Conservation (phyloP, 2,888 invertebrate species). For the Leucophenga maculata region DNA sequence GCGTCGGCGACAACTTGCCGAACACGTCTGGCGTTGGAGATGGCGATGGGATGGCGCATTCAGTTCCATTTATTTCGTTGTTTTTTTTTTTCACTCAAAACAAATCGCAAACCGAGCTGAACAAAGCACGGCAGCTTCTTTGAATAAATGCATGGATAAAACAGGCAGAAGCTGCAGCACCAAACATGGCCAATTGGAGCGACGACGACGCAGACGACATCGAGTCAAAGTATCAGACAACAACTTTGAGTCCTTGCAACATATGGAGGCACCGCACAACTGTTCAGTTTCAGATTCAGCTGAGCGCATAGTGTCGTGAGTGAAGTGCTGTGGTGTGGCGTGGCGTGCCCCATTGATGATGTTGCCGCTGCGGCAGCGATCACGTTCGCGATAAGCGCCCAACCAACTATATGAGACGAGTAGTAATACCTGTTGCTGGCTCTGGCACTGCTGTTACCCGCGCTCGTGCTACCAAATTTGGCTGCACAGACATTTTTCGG, state of each 20-base stretch:
- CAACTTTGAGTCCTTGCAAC: not conserved
- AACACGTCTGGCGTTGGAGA: slow-evolving; percentile 24
- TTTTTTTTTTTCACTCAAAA: not conserved
- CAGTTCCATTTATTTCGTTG: not conserved
- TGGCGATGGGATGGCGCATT: slow-evolving; percentile 6
- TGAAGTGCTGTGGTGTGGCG: not conserved
- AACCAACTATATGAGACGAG: not conserved
- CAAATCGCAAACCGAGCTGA: not conserved
- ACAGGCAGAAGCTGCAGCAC: slow-evolving; percentile 11
- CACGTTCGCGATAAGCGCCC: slow-evolving; percentile 40
- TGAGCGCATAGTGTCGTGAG: not conserved
- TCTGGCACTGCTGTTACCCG: not conserved
- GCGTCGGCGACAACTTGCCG: slow-evolving; percentile 29
- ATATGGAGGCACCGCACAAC: not conserved
- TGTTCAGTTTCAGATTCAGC: too few species aligned
- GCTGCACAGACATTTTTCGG: slow-evolving; percentile 43
- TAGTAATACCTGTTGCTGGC: slow-evolving; percentile 13
- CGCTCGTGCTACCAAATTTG: slow-evolving; percentile 46
- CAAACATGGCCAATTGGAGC: slow-evolving; percentile 24
- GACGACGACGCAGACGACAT: not conserved
- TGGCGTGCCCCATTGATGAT: slow-evolving; percentile 27
- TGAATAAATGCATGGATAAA: slow-evolving; percentile 17
- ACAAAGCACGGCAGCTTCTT: slow-evolving; percentile 12
- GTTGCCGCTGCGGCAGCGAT: slow-evolving; percentile 1
- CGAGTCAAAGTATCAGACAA: not conserved